Base-by-base conservation (phyloP, 2,113 vertebrate genomes). In the Blennius ocellaris region DNA sequence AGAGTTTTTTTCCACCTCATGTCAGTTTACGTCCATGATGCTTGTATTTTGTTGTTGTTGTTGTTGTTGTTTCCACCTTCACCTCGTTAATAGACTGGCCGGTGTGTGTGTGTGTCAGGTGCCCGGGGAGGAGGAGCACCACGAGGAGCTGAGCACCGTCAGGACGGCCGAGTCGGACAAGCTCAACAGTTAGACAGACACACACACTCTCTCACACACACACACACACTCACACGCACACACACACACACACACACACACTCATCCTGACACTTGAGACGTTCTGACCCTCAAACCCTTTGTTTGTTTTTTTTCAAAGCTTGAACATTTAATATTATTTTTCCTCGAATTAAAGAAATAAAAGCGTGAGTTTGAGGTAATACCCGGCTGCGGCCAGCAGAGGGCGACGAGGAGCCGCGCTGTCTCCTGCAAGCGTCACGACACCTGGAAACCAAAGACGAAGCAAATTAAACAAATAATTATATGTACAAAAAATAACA, bases 21-120 rank as follows among this genome's bases (percentile, higher is more conserved):
- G 21, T 30, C 21, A 2, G 4, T 30, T 30, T 30, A 30, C 21
- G 4, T 30, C 2, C 21, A 30, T 30, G 21, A 30, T 30, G 21
- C n/a, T n/a, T n/a, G n/a, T n/a, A n/a, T n/a, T n/a, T n/a, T n/a
- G n/a, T n/a, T n/a, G n/a, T n/a, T n/a, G n/a, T n/a, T n/a, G n/a
- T n/a, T n/a, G n/a, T n/a, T n/a, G n/a, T n/a, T n/a, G n/a, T n/a
- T n/a, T n/a, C n/a, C n/a, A n/a, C n/a, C n/a, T n/a, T n/a, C n/a
- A n/a, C n/a, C n/a, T n/a, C n/a, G n/a, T n/a, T n/a, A n/a, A n/a
- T n/a, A n/a, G n/a, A n/a, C n/a, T n/a, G n/a, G n/a, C n/a, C n/a
- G n/a, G n/a, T n/a, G n/a, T n/a, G n/a, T n/a, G n/a, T n/a, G 2
- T 70, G 37, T 71, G 15, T 54, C 79, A 95, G 94, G 62, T 95